Evolutionary conservation across 2,113 vertebrate species (phyloP), one percentile per base, ranked within the genome.

Genomic region (Hyperopisus bebe): DNA sequence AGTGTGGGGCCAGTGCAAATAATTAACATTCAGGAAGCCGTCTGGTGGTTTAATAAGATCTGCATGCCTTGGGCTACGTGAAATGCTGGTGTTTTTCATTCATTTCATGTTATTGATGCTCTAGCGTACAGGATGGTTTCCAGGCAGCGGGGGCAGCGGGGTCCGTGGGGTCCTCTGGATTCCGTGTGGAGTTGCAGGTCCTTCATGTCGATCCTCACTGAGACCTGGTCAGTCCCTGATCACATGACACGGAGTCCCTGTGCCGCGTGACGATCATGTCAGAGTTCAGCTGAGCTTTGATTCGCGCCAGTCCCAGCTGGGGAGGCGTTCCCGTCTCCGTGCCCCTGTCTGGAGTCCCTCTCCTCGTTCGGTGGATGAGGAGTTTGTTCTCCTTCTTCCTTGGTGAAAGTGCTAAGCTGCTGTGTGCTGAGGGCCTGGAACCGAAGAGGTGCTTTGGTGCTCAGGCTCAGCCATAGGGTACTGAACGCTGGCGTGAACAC

Each of bases 31-130:
- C 77, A 74, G 53, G 66, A 19, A 39, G 24, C 82, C 58, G 55
- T 89, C 15, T 82, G 48, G 55, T 31, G 55, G 88, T 42, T 88
- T 90, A 88, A 89, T 90, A 89, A 90, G 88, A 90, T 90, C 51
- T 44, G 15, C 11, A 42, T 15, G 90, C 91, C 90, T 83, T 89
- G 5, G 86, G 91, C 89, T 88, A 55, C 83, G 58, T 47, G 70
- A 44, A 91, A 92, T 88, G 89, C 47, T 80, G 48, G 88, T 84
- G 88, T 90, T 92, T 87, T 91, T 92, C 62, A 92, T 92, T 92
- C 80, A 91, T 90, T 88, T 46, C 50, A 31, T 58, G 87, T 87
- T 90, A 91, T 92, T 90, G 90, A 92, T 90, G 90, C 62, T 62
- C 11, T 46, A 89, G 89, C 31, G 58, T 89, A 84, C 55, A 21